Percentiles rank a stretch among this genome's conserved stretches.
Conservation (phyloP, 2,113 vertebrate genomes). For the Serinus canaria region DNA sequence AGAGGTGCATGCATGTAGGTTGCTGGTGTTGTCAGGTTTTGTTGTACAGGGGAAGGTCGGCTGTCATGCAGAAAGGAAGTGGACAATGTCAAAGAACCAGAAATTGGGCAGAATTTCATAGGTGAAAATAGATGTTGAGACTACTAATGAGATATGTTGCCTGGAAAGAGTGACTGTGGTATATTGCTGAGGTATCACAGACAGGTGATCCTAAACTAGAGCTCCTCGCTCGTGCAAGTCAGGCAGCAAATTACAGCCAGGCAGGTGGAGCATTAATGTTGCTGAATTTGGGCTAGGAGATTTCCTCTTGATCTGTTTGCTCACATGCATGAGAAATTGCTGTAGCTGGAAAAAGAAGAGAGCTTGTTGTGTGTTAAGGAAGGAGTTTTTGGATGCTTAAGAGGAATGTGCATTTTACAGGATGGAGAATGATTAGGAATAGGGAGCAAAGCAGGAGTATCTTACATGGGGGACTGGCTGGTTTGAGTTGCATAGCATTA, state of each 20-base stretch:
- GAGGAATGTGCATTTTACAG: background rate
- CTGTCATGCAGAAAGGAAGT: background rate
- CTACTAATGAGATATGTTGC: background rate
- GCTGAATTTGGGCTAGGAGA: background rate
- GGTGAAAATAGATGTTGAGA: background rate
- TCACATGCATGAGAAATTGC: background rate
- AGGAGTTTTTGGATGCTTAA: background rate
- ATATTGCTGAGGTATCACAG: rapidly evolving
- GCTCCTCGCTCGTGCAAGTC: background rate
- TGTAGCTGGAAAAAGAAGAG: background rate
- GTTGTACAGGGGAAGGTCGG: background rate
- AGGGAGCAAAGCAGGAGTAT: background rate
- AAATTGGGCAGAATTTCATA: background rate
- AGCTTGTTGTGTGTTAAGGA: background rate
- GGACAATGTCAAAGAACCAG: background rate
- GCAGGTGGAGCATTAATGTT: background rate
- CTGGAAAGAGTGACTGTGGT: background rate
- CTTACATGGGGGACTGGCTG: background rate
- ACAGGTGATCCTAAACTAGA: background rate
- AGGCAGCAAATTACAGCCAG: background rate
- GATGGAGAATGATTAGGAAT: background rate
- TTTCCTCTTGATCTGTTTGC: background rate
- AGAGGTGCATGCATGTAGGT: background rate
- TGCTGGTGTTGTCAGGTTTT: background rate
- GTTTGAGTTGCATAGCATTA: background rate